These are phyloP conservation scores for Fragum fragum DNA, from an alignment of 2,888 invertebrate genomes.

Conservation along the genomic window DNA sequence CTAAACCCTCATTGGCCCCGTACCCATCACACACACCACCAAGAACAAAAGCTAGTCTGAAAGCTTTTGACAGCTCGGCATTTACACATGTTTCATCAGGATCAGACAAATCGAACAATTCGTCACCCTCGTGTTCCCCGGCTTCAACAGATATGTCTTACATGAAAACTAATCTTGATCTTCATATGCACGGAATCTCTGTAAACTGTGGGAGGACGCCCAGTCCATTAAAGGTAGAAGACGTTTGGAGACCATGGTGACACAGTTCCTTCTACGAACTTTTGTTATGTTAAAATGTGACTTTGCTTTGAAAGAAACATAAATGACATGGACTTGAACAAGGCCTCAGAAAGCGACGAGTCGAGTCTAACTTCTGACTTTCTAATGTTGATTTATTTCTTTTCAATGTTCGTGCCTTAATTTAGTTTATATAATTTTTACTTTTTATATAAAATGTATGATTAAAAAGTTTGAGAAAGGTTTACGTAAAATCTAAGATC, in stretches of 20 bases:
- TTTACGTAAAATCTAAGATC: no score
- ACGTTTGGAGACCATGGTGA: conserved; percentile 78
- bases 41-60: conserved; percentile 65
- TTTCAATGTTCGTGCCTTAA: no score
- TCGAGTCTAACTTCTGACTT: no score
- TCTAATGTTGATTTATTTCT: no score
- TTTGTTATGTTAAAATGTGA: no score
- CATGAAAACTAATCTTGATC: conserved; percentile 39
- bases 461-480: no score
- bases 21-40: conserved; percentile 53
- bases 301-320: no score
- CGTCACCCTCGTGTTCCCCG: conserved; percentile 62
- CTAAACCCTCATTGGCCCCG: conserved; percentile 30
- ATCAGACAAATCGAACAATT: conserved; percentile 45
- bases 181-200: conserved; percentile 39
- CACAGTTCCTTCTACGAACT: no score
- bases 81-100: conserved; percentile 47
- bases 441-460: no score
- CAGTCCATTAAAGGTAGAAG: conserved; percentile 71
- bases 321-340: no score
- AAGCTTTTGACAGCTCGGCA: conserved; percentile 60
- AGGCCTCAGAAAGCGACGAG: no score
- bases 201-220: conserved; percentile 55
- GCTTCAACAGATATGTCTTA: conserved; percentile 35
- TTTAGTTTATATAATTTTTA: no score